Evolutionary conservation across 2,113 vertebrate species (phyloP).

Genomic region (Pluvianellus socialis): DNA sequence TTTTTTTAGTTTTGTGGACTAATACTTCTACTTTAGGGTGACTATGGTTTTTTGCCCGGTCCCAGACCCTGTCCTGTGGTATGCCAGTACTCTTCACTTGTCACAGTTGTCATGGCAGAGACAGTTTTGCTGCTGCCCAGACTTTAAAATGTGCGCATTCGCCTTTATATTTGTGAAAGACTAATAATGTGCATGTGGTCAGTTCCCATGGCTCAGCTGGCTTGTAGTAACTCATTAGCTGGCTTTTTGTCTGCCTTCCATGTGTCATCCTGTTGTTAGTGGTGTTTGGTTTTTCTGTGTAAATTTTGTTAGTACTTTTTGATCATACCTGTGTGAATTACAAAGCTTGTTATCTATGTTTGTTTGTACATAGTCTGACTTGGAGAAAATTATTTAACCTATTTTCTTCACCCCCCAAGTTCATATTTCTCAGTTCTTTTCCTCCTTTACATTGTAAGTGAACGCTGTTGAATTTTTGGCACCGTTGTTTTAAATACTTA

Average conservation of each 20-base stretch:
- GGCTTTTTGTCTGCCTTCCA: background rate
- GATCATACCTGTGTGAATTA: background rate
- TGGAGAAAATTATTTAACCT: background rate
- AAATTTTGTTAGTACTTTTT: background rate
- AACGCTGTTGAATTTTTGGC: background rate
- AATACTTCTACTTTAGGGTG: background rate
- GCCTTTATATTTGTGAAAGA: constrained; percentile 8
- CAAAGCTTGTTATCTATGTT: background rate
- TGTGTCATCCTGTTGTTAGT: background rate
- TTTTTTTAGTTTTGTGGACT: background rate
- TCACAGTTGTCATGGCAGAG: background rate
- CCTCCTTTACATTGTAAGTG: background rate
- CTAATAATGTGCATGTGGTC: background rate
- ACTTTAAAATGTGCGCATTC: background rate
- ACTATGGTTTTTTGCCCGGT: accelerated
- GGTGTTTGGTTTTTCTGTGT: background rate
- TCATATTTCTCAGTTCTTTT: background rate
- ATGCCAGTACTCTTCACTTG: background rate
- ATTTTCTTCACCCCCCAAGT: background rate
- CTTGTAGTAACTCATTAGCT: background rate
- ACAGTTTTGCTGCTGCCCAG: background rate
- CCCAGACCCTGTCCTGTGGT: background rate
- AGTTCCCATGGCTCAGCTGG: constrained; percentile 13
- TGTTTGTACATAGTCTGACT: background rate
- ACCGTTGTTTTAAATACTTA: background rate